Evolutionary conservation across 2,888 invertebrate genomes (phyloP).

Genomic region (Catonia carolina): DNA sequence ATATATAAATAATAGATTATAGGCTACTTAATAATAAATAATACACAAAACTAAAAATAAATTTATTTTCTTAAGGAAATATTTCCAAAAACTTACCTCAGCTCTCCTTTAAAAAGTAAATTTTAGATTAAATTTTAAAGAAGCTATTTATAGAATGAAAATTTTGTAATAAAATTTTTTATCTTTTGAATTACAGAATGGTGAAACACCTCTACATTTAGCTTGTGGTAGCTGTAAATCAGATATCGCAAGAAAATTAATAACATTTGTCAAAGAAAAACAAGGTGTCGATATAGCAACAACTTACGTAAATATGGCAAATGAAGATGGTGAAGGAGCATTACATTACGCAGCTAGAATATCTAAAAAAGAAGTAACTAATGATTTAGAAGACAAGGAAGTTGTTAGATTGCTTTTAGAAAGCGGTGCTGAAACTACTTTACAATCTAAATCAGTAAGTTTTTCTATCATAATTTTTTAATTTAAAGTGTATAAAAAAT

Average conservation of each 20-base stretch:
- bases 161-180: no score
- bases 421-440: conserved; percentile 82
- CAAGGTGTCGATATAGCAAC: conserved; percentile 71
- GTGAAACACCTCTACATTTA: conserved; percentile 93
- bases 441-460: conserved; percentile 63
- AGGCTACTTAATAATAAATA: no score
- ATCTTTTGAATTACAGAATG: conserved; percentile 56
- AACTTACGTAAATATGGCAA: conserved; percentile 79
- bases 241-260: conserved; percentile 78
- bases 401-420: conserved; percentile 84
- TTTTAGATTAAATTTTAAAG: no score
- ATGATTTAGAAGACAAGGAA: conserved; percentile 53
- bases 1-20: no score
- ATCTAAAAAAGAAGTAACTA: conserved; percentile 68
- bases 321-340: conserved; percentile 88
- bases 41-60: no score
- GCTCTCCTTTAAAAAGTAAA: no score
- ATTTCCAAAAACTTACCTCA: no score
- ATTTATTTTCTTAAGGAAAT: no score
- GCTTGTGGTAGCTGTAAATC: conserved; percentile 82
- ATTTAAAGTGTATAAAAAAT: background rate
- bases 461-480: no score
- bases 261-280: conserved; percentile 70
- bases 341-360: conserved; percentile 93
- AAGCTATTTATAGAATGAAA: no score